phyloP scores from a whole-genome alignment of 1,140 invertebrate species.

The Brachionus manjavacas region DNA sequence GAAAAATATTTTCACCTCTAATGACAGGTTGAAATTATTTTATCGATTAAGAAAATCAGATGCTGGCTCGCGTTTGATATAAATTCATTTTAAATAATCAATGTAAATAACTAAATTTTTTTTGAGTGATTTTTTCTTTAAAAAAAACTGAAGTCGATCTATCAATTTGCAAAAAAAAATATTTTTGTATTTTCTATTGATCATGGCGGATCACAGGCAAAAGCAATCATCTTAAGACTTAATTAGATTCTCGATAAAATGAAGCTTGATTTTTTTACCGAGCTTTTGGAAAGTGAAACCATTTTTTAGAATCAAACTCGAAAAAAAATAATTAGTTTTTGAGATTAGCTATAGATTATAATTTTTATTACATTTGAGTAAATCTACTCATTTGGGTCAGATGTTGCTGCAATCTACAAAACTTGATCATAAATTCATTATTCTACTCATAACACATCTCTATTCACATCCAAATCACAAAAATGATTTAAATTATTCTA shows the following conservation, averaged over 20 bases:
- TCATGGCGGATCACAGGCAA: neutral
- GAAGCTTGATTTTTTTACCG: neutral
- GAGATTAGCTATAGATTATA: neutral
- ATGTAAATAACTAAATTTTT: neutral
- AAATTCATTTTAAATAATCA: neutral
- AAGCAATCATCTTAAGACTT: neutral
- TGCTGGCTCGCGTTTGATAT: neutral
- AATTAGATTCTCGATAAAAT: neutral
- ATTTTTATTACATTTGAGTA: neutral
- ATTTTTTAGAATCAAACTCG: neutral
- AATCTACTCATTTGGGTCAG: neutral
- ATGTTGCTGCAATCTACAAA: neutral
- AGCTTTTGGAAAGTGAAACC: neutral
- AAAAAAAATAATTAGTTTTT: neutral
- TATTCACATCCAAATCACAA: neutral
- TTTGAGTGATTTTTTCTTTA: neutral
- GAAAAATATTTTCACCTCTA: neutral
- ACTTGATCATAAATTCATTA: neutral
- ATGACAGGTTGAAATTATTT: neutral
- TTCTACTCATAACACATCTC: neutral
- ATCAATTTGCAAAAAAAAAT: neutral
- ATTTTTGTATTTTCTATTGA: neutral
- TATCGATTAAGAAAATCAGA: neutral
- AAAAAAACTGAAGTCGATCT: neutral
- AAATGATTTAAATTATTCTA: neutral